Percentiles rank a stretch among this genome's conserved stretches.
Conservation (phyloP, 2,888 invertebrate species). For the Notodonta ziczac region DNA sequence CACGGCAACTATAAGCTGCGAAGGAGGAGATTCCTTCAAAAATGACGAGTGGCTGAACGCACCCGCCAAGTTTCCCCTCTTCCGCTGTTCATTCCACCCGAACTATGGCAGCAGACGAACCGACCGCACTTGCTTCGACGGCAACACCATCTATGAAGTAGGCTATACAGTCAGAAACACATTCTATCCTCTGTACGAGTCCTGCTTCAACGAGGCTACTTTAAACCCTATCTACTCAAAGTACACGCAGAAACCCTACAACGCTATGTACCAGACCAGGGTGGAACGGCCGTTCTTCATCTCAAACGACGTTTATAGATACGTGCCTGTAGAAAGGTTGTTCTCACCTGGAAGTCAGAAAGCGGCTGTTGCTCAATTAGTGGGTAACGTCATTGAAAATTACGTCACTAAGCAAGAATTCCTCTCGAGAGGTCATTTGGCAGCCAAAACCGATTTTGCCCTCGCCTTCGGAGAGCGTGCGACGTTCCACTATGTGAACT, state of each 20-base stretch:
- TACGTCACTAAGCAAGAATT: constrained; percentile 71
- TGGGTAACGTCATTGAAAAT: constrained; percentile 54
- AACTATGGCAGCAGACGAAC: constrained; percentile 57
- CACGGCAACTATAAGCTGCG: constrained; percentile 61
- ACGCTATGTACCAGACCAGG: constrained; percentile 66
- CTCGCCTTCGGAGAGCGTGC: constrained; percentile 85
- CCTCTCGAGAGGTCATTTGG: constrained; percentile 86
- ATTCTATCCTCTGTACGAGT: constrained; percentile 69
- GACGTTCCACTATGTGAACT: constrained; percentile 88
- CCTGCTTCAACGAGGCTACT: constrained; percentile 65
- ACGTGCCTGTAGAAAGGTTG: constrained; percentile 56
- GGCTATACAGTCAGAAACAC: constrained; percentile 59
- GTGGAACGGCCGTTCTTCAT: constrained; percentile 69
- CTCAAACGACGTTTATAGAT: constrained; percentile 54
- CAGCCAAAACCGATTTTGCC: constrained; percentile 87
- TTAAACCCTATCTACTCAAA: constrained; percentile 65
- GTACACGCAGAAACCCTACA: constrained; percentile 73
- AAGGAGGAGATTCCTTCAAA: constrained; percentile 58
- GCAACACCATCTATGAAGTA: constrained; percentile 63
- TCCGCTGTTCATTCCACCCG: constrained; percentile 57
- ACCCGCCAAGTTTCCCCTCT: constrained; percentile 55
- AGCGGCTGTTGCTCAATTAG: constrained; percentile 54
- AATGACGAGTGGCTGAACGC: constrained; percentile 63
- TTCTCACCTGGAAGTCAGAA: constrained; percentile 65
- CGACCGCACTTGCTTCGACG: constrained; percentile 60